phyloP scores from a whole-genome alignment of 2,888 invertebrate genomes.

The Lasioglossum leucozonium region DNA sequence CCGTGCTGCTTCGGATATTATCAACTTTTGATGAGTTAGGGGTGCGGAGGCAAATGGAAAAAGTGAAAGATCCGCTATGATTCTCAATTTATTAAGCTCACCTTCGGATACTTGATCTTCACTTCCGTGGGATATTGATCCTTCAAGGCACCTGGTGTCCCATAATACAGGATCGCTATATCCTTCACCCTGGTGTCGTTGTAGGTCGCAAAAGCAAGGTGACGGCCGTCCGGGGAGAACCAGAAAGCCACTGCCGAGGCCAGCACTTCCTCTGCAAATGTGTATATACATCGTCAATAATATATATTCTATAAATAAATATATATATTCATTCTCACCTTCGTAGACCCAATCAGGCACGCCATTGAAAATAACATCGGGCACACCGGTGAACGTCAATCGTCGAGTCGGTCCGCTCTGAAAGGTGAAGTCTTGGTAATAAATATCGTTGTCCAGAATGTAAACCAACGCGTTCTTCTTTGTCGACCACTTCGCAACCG shows the following conservation, averaged over 20 bases:
- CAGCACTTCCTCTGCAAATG: conserved; percentile 91
- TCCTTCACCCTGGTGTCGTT: conserved; percentile 89
- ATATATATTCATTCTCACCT: conserved; percentile 85
- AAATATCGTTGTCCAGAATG: conserved; percentile 90
- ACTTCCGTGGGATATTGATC: conserved; percentile 89
- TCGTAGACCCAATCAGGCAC: conserved; percentile 97
- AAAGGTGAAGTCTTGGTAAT: conserved; percentile 84
- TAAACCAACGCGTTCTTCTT: conserved; percentile 86
- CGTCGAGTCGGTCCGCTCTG: conserved; percentile 76
- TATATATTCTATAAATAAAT: not conserved
- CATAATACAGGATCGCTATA: conserved; percentile 89
- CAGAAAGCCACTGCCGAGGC: conserved; percentile 90
- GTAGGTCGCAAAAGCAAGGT: conserved; percentile 90
- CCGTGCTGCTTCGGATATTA: not conserved
- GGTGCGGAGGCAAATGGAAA: not conserved
- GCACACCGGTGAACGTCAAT: conserved; percentile 88
- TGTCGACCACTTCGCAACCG: conserved; percentile 88
- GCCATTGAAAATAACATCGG: conserved; percentile 91
- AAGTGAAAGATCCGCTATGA: not conserved
- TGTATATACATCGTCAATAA: not conserved
- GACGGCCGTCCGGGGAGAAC: conserved; percentile 90
- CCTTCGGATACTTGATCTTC: conserved; percentile 92
- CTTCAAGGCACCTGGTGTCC: conserved; percentile 86
- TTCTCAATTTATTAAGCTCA: conserved; percentile 72
- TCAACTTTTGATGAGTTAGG: not conserved